Evolutionary conservation across 2,888 invertebrate genomes (phyloP).

Genomic region (Polymixis lichenea): DNA sequence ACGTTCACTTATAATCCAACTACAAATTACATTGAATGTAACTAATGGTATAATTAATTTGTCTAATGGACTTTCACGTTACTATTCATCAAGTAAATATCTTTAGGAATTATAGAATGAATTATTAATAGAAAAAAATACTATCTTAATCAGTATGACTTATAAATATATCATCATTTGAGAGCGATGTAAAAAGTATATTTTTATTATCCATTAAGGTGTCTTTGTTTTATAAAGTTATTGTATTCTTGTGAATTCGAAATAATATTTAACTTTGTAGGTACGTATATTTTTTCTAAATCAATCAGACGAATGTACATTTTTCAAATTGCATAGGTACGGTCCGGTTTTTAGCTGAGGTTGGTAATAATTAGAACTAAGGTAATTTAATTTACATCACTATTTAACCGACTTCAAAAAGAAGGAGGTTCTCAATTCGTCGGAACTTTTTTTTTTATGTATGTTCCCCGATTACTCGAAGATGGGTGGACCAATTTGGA

Average conservation of each 20-base stretch:
- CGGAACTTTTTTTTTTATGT: no score
- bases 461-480: no score
- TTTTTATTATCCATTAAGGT: not conserved
- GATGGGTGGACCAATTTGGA: no score
- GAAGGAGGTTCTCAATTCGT: no score
- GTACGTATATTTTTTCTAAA: not conserved
- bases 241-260: not conserved
- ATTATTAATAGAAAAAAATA: not conserved
- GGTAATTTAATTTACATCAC: not conserved
- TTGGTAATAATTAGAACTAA: not conserved
- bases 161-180: slow-evolving; percentile 2
- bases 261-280: not conserved
- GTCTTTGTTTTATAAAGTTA: not conserved
- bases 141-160: not conserved
- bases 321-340: not conserved
- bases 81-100: slow-evolving; percentile 36
- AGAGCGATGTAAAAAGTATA: not conserved
- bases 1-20: not conserved
- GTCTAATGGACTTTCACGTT: slow-evolving; percentile 45
- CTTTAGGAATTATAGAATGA: slow-evolving; percentile 2
- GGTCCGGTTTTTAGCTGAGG: no score
- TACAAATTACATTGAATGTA: not conserved
- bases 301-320: not conserved
- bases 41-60: slow-evolving; percentile 52
- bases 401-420: no score